Conservation (phyloP, 2,888 invertebrate genomes). For the Biston stratarius region DNA sequence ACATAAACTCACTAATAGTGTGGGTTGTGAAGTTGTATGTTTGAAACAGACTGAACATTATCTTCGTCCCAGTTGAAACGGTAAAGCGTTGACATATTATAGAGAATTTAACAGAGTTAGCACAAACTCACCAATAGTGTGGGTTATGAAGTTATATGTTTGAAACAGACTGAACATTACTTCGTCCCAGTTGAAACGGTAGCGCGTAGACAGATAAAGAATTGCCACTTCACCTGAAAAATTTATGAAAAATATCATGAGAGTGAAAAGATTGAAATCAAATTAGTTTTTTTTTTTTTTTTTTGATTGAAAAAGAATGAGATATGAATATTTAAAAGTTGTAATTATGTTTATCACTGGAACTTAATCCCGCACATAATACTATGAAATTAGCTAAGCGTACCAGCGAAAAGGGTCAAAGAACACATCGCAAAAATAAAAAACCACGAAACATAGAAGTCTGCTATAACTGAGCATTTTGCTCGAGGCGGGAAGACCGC, state of each 20-base stretch:
- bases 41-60: constrained; percentile 77
- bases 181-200: constrained; percentile 80
- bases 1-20: constrained; percentile 51
- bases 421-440: too few species aligned
- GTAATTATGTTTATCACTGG: too few species aligned
- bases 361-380: too few species aligned
- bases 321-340: too few species aligned
- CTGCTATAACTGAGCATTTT: too few species aligned
- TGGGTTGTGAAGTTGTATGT: constrained; percentile 76
- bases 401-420: too few species aligned
- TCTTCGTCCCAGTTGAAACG: constrained; percentile 81
- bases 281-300: too few species aligned
- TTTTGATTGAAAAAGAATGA: too few species aligned
- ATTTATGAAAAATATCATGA: constrained; percentile 2
- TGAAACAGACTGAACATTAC: constrained; percentile 78
- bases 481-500: too few species aligned
- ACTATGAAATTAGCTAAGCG: too few species aligned
- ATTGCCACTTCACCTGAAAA: constrained; percentile 77
- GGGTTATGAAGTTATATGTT: constrained; percentile 74
- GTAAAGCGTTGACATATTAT: constrained; percentile 74
- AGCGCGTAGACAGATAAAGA: constrained; percentile 74
- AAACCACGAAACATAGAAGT: too few species aligned
- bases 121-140: constrained; percentile 56
- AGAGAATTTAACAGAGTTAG: constrained; percentile 59
- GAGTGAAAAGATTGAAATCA: not conserved